A percentile compares a stretch with the other conserved stretches of the same genome.
These are phyloP conservation scores for Chamaedrilus cognettii DNA, from an alignment of 2,888 invertebrate species.

Conservation along the genomic window DNA sequence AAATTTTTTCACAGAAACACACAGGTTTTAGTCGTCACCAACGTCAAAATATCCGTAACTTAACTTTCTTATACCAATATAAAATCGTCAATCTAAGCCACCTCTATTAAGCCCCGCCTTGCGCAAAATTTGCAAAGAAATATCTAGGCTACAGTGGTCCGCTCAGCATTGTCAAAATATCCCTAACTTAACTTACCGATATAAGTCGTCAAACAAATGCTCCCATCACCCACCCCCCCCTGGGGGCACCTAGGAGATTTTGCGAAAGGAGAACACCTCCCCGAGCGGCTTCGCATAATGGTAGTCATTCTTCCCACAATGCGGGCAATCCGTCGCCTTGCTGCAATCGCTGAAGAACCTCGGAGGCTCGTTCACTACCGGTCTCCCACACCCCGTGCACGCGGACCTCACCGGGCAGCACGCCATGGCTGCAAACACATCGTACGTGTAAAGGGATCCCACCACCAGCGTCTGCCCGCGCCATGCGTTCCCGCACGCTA, in stretches of 20 bases:
- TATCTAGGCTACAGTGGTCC: too few species aligned
- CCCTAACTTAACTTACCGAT: too few species aligned
- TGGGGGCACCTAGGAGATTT: not conserved
- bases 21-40: too few species aligned
- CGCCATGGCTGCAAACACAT: slow-evolving; percentile 95
- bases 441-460: slow-evolving; percentile 93
- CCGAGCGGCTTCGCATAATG: slow-evolving; percentile 90
- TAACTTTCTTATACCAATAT: too few species aligned
- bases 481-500: slow-evolving; percentile 52
- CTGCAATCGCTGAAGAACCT: slow-evolving; percentile 91
- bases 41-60: too few species aligned
- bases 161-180: too few species aligned
- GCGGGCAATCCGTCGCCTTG: slow-evolving; percentile 84
- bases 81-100: too few species aligned
- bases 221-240: too few species aligned
- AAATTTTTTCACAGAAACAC: too few species aligned
- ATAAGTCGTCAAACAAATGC: too few species aligned
- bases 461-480: slow-evolving; percentile 84
- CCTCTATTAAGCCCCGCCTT: too few species aligned
- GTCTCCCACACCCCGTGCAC: slow-evolving; percentile 77
- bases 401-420: slow-evolving; percentile 91
- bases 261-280: not conserved
- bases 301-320: slow-evolving; percentile 85
- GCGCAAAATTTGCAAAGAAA: too few species aligned
- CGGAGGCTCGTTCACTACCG: slow-evolving; percentile 57